Conservation (phyloP, 2,797 vertebrate genomes). For the Sebastes minor region DNA sequence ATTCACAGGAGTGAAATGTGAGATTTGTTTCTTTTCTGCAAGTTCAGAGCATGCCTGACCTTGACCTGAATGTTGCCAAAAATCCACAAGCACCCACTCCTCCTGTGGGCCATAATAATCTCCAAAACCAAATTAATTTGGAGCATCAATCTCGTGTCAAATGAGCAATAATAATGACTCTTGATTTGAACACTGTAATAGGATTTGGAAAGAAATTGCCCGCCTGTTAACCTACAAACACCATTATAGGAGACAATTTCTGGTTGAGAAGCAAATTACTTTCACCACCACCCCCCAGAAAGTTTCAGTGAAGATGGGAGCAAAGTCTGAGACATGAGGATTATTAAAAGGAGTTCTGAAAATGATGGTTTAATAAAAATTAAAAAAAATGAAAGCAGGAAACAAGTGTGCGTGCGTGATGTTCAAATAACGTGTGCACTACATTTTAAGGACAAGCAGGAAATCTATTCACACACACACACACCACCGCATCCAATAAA, state of each 20-base stretch:
- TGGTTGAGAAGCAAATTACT: constrained; percentile 30
- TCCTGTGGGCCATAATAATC: constrained; percentile 80
- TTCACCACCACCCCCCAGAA: not conserved
- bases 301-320: constrained; percentile 46
- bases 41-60: constrained; percentile 73
- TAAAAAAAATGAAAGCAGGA: not conserved
- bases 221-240: constrained; percentile 80
- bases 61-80: constrained; percentile 82
- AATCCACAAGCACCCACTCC: constrained; percentile 69
- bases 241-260: constrained; percentile 61
- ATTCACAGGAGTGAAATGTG: constrained; percentile 11
- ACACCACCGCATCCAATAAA: constrained; percentile 5
- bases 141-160: constrained; percentile 74
- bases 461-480: not conserved
- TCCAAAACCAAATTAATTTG: constrained; percentile 80
- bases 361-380: not conserved
- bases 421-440: constrained; percentile 21
- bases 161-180: constrained; percentile 72
- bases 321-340: not conserved
- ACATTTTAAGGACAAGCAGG: constrained; percentile 5
- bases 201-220: constrained; percentile 59
- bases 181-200: constrained; percentile 74
- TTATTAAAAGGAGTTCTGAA: not conserved
- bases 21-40: constrained; percentile 35
- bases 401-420: not conserved